Conservation (phyloP, 2,888 invertebrate genomes). For the Lepidocyrtoides sp. region DNA sequence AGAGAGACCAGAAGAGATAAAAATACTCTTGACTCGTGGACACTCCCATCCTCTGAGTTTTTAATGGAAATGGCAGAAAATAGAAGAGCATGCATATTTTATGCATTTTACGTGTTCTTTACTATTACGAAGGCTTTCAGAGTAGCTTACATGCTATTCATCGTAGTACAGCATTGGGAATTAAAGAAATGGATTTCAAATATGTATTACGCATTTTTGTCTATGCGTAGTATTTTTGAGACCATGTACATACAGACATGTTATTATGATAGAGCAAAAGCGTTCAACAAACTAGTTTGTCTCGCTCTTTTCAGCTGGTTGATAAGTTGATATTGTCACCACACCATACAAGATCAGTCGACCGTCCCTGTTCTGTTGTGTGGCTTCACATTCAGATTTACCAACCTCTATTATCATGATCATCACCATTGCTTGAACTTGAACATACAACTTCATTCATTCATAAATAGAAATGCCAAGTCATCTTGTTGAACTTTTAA, state of each 20-base stretch:
- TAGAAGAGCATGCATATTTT: background rate
- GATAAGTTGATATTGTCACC: constrained; percentile 2
- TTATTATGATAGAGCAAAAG: no score
- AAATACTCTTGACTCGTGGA: background rate
- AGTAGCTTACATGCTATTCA: background rate
- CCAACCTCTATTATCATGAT: no score
- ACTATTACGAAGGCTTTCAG: constrained; percentile 9
- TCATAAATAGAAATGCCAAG: constrained; percentile 45
- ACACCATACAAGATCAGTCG: background rate
- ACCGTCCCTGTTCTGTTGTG: constrained; percentile 3
- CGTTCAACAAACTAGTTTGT: background rate
- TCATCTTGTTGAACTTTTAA: constrained; percentile 41
- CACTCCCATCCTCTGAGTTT: constrained; percentile 62
- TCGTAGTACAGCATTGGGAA: background rate
- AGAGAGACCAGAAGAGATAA: background rate
- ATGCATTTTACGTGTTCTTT: background rate
- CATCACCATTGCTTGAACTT: constrained; percentile 21
- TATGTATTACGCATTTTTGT: constrained; percentile 23
- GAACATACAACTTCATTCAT: constrained; percentile 57
- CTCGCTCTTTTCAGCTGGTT: background rate
- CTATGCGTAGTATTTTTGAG: background rate
- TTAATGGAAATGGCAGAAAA: background rate
- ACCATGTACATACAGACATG: background rate
- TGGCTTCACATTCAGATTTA: background rate
- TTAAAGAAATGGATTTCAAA: constrained; percentile 6